Base-by-base conservation (phyloP, 2,113 vertebrate species). In the Genyomyrus donnyi region DNA sequence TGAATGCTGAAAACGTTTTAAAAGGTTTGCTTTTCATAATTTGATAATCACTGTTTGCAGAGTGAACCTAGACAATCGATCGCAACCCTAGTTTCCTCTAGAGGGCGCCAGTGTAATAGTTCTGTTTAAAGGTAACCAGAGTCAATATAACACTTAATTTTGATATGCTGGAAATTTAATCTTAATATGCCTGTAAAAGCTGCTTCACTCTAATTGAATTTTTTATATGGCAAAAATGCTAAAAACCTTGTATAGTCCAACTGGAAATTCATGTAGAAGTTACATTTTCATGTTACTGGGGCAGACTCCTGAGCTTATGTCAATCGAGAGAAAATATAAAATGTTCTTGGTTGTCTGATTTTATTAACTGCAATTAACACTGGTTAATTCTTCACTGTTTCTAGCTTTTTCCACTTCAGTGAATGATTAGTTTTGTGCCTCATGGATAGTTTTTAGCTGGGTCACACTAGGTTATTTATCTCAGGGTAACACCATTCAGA, bases 51-150 rank as follows among this genome's bases (percentile, higher is more conserved):
- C 27, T 3, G 27, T 87, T 27, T 87, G 17, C 24, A 31, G n/a
- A 46, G n/a, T 89, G 62, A 89, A 35, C 8, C 31, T n/a, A 45
- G 92, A 94, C 90, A 91, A 90, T 93, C 92, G 91, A 91, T 53
- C 91, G 91, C 8, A 46, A 21, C 91, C 91, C 93, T 93, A 90
- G 56, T 90, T 92, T 94, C 90, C 88, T 89, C 90, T 90, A 87
- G 90, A 90, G 86, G 90, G 86, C 74, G 90, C 87, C 90, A 91
- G 88, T 86, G 90, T 53, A 89, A 84, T 91, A 87, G 86, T 31
- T 89, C 31, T 89, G 88, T 91, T 89, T 91, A 89, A 50, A 17
- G 46, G 48, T 52, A 31, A 52, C 9, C 45, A 19, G 85, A 27
- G 13, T 49, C 48, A 49, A 86, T 31, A 49, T 49, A 86, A 86